phyloP scores from a whole-genome alignment of 1,140 invertebrate genomes.

The Drosophila saltans region DNA sequence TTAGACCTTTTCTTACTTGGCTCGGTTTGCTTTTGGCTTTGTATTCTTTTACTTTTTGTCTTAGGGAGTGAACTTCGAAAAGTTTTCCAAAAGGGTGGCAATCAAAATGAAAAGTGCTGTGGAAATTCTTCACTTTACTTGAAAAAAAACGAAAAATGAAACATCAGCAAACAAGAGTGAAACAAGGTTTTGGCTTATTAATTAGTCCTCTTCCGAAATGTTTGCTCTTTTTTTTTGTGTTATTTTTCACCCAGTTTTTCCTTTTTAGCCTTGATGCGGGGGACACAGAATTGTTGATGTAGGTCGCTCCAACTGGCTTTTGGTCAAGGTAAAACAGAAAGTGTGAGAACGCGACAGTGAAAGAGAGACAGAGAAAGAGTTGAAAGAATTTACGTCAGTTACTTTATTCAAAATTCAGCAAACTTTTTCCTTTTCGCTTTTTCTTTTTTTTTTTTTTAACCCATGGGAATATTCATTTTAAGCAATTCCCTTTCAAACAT shows the following conservation, averaged over 20 bases:
- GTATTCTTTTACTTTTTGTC: slow-evolving; percentile 15
- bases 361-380: neutral
- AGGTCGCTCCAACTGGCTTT: slow-evolving; percentile 3
- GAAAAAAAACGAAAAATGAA: slow-evolving; percentile 29
- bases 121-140: slow-evolving; percentile 29
- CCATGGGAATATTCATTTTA: neutral
- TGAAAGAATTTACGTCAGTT: slow-evolving; percentile 3
- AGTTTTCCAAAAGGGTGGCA: slow-evolving; percentile 51
- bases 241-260: slow-evolving; percentile 11
- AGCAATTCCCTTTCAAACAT: slow-evolving; percentile 1
- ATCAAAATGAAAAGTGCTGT: slow-evolving; percentile 57
- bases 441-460: neutral
- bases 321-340: slow-evolving; percentile 2
- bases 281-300: slow-evolving; percentile 21
- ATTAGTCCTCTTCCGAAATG: slow-evolving; percentile 58
- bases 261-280: slow-evolving; percentile 12
- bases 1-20: slow-evolving; percentile 45
- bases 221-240: neutral
- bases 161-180: slow-evolving; percentile 36
- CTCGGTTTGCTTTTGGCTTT: slow-evolving; percentile 6
- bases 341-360: neutral
- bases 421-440: neutral
- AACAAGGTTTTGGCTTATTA: slow-evolving; percentile 50
- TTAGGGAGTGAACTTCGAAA: slow-evolving; percentile 42
- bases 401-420: slow-evolving; percentile 2